phyloP scores from a whole-genome alignment of 1,140 invertebrate species.

The Dreissena polymorpha region DNA sequence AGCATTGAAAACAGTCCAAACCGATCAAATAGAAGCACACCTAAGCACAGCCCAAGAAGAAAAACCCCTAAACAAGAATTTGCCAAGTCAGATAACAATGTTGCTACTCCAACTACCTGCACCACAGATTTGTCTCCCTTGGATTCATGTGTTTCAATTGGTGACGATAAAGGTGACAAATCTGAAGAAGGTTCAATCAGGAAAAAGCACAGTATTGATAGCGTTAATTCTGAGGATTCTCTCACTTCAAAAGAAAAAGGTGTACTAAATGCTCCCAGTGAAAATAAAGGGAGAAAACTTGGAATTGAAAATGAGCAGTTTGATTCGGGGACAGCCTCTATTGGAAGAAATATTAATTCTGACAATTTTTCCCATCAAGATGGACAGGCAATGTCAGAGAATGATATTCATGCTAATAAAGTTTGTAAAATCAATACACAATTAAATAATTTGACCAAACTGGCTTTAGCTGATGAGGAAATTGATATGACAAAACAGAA shows the following conservation, averaged over 20 bases:
- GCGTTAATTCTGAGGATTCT: neutral
- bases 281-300: slow-evolving; percentile 65
- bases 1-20: slow-evolving; percentile 84
- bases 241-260: slow-evolving; percentile 64
- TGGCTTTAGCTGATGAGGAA: slow-evolving; percentile 34
- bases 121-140: slow-evolving; percentile 56
- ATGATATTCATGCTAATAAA: slow-evolving; percentile 66
- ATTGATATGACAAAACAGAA: slow-evolving; percentile 13
- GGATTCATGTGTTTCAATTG: slow-evolving; percentile 60
- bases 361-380: slow-evolving; percentile 63
- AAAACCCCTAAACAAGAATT: slow-evolving; percentile 73
- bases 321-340: slow-evolving; percentile 69
- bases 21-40: slow-evolving; percentile 63
- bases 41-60: slow-evolving; percentile 72
- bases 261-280: slow-evolving; percentile 53
- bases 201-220: slow-evolving; percentile 17
- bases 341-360: slow-evolving; percentile 65
- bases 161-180: slow-evolving; percentile 57
- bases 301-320: slow-evolving; percentile 66
- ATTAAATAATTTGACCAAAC: slow-evolving; percentile 29
- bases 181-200: neutral
- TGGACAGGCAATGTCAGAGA: slow-evolving; percentile 70
- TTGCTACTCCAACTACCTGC: slow-evolving; percentile 64
- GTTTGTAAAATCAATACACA: slow-evolving; percentile 56
- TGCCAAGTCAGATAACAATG: slow-evolving; percentile 63